Evolutionary conservation across 2,888 invertebrate species (phyloP).

Genomic region (Unio delphinus): DNA sequence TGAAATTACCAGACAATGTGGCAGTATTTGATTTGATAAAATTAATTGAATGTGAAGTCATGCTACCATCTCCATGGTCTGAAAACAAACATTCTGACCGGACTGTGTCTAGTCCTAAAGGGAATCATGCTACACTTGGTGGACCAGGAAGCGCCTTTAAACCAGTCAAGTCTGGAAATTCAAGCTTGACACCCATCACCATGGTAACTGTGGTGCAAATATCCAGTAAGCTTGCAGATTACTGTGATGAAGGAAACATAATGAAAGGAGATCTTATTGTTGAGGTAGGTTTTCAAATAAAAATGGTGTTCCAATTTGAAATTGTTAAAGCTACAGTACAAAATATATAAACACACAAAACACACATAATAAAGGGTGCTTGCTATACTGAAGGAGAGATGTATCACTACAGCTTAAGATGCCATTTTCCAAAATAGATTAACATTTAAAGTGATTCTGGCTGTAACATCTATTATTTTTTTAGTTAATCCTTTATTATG

Average conservation of each 20-base stretch:
- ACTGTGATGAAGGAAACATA: slow-evolving; percentile 31
- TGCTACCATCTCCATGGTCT: slow-evolving; percentile 29
- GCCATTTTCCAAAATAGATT: too few relatives aligned
- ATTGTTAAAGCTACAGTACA: not conserved
- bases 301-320: not conserved
- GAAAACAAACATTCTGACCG: slow-evolving; percentile 11
- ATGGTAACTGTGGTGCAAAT: slow-evolving; percentile 42
- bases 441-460: too few relatives aligned
- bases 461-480: too few relatives aligned
- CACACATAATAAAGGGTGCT: not conserved
- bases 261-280: slow-evolving; percentile 52
- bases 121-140: slow-evolving; percentile 47
- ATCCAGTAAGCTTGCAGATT: slow-evolving; percentile 19
- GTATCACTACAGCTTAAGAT: not conserved
- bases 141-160: slow-evolving; percentile 58
- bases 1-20: slow-evolving; percentile 38
- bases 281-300: slow-evolving; percentile 42
- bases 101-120: slow-evolving; percentile 35
- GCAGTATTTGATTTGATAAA: slow-evolving; percentile 31
- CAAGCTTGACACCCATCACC: slow-evolving; percentile 16
- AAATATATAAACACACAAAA: slow-evolving; percentile 1
- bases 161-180: slow-evolving; percentile 32
- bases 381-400: not conserved
- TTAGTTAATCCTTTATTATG: too few relatives aligned
- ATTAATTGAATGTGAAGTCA: slow-evolving; percentile 39